Evolutionary conservation across 64 coral and sea anemone genomes (phyloP).

Genomic region (Pocillopora verrucosa): DNA sequence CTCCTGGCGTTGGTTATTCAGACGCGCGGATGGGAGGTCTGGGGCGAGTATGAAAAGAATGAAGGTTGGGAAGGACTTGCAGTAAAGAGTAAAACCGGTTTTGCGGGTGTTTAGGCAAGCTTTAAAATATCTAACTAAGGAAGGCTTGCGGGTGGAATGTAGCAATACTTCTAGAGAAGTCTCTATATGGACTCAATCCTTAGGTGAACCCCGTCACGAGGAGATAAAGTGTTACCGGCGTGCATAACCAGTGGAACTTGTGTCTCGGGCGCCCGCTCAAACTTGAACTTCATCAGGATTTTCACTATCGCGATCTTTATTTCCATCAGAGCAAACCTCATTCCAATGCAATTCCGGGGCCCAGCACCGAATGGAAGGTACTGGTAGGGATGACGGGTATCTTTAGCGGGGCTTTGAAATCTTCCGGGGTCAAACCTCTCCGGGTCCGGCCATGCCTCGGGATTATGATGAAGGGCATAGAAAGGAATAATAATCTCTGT

Average conservation of each 20-base stretch:
- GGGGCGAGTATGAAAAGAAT: too few species aligned
- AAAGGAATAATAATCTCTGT: conserved; percentile 42
- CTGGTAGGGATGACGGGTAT: conserved; percentile 38
- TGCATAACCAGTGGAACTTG: conserved; percentile 42
- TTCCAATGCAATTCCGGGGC: conserved; percentile 47
- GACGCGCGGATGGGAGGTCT: too few species aligned
- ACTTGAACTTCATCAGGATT: conserved; percentile 39
- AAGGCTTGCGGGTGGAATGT: too few species aligned
- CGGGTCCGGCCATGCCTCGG: conserved; percentile 53
- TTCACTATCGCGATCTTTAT: conserved; percentile 42
- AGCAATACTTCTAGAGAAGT: background rate
- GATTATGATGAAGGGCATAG: conserved; percentile 65
- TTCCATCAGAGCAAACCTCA: conserved; percentile 54
- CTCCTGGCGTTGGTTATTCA: too few species aligned
- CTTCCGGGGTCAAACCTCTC: conserved; percentile 65
- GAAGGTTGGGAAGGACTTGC: too few species aligned
- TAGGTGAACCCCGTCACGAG: conserved; percentile 36
- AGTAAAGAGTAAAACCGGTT: too few species aligned
- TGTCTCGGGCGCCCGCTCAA: conserved; percentile 42
- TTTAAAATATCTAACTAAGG: background rate
- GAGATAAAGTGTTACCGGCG: conserved; percentile 33
- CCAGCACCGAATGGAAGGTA: conserved; percentile 60
- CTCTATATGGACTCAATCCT: background rate
- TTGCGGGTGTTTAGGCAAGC: background rate
- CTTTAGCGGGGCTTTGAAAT: conserved; percentile 38